Evolutionary conservation across 2,113 vertebrate genomes (phyloP).

Genomic region (Andinoacara biseriatus): DNA sequence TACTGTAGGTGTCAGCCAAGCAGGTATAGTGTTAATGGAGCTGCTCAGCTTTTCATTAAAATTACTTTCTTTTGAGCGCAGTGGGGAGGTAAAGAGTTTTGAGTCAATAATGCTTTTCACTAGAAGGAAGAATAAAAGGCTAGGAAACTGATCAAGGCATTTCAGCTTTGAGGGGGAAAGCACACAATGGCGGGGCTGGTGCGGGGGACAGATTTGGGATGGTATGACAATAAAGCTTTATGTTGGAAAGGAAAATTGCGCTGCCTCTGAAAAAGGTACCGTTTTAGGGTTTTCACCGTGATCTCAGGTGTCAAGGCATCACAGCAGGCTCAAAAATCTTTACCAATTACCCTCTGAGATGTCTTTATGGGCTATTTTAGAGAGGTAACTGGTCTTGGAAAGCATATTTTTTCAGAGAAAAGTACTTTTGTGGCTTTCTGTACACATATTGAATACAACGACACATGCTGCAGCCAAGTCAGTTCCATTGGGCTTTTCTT

Average conservation of each 20-base stretch:
- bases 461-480: neutral
- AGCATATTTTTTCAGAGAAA: neutral
- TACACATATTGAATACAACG: neutral
- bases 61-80: constrained; percentile 38
- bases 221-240: constrained; percentile 23
- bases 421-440: constrained; percentile 9
- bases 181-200: neutral
- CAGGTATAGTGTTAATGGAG: constrained; percentile 58
- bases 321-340: constrained; percentile 20
- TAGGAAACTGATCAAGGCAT: constrained; percentile 53
- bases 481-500: neutral
- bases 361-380: constrained; percentile 8
- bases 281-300: constrained; percentile 11
- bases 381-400: constrained; percentile 15
- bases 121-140: constrained; percentile 13
- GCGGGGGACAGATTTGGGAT: constrained; percentile 18
- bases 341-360: constrained; percentile 6
- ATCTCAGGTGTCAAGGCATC: constrained; percentile 2
- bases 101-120: constrained; percentile 57
- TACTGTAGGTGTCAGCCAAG: constrained; percentile 27
- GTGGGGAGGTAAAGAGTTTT: constrained; percentile 37
- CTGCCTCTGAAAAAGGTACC: constrained; percentile 30
- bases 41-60: constrained; percentile 57
- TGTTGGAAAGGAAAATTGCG: neutral
- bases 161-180: constrained; percentile 39